Conservation (phyloP, 35 echinoderm and acorn worm genomes). For the Apostichopus japonicus region DNA sequence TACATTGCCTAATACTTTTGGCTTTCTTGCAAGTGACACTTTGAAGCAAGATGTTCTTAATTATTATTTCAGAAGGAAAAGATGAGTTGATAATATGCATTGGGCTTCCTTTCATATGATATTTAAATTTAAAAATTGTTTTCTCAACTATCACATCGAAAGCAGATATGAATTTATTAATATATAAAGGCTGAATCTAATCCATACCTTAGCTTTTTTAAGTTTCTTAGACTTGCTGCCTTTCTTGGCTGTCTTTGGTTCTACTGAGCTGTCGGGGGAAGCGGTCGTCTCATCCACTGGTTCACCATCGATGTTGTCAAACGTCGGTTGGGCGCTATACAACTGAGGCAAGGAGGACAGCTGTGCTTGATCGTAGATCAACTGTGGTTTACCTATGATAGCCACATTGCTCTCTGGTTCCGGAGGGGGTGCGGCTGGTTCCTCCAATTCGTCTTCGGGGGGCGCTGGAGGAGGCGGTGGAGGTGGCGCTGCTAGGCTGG, state of each 20-base stretch:
- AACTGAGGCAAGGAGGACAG: conserved; percentile 38
- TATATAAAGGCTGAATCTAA: too few relatives aligned
- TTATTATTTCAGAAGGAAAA: too few relatives aligned
- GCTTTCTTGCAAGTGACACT: too few relatives aligned
- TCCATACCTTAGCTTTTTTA: conserved; percentile 56
- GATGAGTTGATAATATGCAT: too few relatives aligned
- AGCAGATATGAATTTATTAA: too few relatives aligned
- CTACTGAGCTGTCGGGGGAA: neutral
- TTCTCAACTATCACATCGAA: too few relatives aligned
- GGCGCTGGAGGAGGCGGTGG: conserved; percentile 63
- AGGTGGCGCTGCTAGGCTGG: neutral
- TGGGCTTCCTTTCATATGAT: too few relatives aligned
- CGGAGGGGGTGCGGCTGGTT: conserved; percentile 4
- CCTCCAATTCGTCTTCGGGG: conserved; percentile 50
- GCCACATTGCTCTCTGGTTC: conserved; percentile 4
- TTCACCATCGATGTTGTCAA: conserved; percentile 52
- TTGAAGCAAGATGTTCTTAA: too few relatives aligned
- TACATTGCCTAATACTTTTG: too few relatives aligned
- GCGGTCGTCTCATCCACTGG: conserved; percentile 53
- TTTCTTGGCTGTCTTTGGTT: neutral
- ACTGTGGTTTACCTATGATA: conserved; percentile 81
- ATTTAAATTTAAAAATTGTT: too few relatives aligned
- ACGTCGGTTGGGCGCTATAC: conserved; percentile 2
- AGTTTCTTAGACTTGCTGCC: conserved; percentile 58
- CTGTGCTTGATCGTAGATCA: conserved; percentile 44